Evolutionary conservation across 2,797 vertebrate genomes (phyloP), one percentile per base, ranked within the genome.

Genomic region (Enoplosus armatus): DNA sequence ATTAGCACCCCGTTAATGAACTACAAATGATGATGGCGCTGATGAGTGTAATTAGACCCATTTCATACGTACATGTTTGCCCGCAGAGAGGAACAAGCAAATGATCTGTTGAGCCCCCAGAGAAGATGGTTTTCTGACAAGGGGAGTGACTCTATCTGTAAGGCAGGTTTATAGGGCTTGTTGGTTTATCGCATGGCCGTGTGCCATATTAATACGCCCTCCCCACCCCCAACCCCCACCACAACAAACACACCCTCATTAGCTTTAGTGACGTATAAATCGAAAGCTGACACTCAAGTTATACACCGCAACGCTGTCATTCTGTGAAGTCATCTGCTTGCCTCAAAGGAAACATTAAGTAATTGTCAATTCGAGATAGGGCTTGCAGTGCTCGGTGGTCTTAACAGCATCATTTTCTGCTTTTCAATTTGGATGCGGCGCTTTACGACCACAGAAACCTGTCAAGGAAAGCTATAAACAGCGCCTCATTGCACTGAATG

Each of bases 381-480:
- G 55, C 70, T 53, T 0, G 48, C 27, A 14, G 68, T 18, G 62
- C 75, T 62, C 29, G 6, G 51, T 55, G 3, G 59, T 74, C 60
- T 72, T 85, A 82, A 86, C 86, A 69, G 72, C 69, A 75, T 87
- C 33, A 60, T 88, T 88, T 88, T 89, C 82, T 79, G 82, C 77
- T 77, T 91, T 90, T 91, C 87, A 88, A 83, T 92, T 89, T 89
- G 72, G 84, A 80, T 64, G 64, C 66, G 12, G 76, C 61, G 3
- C 64, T 84, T 91, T 88, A 89, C 75, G 81, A 76, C 77, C 79
- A 45, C n/a, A 58, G 72, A 68, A 80, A 74, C 68, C 72, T 56
- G 75, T 84, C 78, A 75, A 79, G 64, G 48, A 81, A 79, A 75
- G 71, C 61, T 77, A 78, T 88, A 84, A 90, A 86, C 69, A 60